Evolutionary conservation across 2,888 invertebrate genomes (phyloP), one percentile per base, ranked within the genome.

Genomic region (Chouioia cunea): DNA sequence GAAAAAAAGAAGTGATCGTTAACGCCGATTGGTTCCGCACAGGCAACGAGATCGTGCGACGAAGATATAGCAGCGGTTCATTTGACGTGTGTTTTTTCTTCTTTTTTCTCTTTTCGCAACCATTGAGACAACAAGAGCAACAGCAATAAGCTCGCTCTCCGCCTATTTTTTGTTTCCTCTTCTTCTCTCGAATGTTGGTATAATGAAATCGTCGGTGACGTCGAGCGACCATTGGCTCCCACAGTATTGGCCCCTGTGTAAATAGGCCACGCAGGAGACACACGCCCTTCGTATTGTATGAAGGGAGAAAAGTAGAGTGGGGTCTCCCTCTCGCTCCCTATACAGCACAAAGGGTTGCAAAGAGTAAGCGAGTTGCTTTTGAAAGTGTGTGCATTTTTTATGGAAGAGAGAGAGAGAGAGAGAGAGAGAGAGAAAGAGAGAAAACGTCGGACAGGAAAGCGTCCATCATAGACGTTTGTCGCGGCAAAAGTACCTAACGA

Each of bases 261-360:
- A 84, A 85, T 85, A 84, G 84, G 82, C 82, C 81, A 83, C 82
- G 78, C 82, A 81, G 80, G 83, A 81, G 84, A 85, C 85, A 85
- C 83, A 85, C 85, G 83, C 85, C 85, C 85, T 80, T 78, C 72
- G 77, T 76, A 81, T 84, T 85, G 83, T 85, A 77, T 76, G 76
- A 65, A 74, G 72, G 72, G 74, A 62, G n/a, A 57, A 58, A 57
- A 64, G 16, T 48, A 76, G 78, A 79, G 80, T 23, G 50, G 48
- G 58, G 6, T 36, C 36, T 36, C 36, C 6, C 27, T 27, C 27
- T 27, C 27, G 6, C 82, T 82, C 80, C 78, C 77, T 77, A 62
- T 54, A 58, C 56, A 52, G 20, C 36, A 79, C 80, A 83, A 84
- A 83, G 83, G 82, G 81, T 83, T 83, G 79, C 76, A 22, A 44